phyloP scores from a whole-genome alignment of 2,113 vertebrate species.

The Pluvialis apricaria region DNA sequence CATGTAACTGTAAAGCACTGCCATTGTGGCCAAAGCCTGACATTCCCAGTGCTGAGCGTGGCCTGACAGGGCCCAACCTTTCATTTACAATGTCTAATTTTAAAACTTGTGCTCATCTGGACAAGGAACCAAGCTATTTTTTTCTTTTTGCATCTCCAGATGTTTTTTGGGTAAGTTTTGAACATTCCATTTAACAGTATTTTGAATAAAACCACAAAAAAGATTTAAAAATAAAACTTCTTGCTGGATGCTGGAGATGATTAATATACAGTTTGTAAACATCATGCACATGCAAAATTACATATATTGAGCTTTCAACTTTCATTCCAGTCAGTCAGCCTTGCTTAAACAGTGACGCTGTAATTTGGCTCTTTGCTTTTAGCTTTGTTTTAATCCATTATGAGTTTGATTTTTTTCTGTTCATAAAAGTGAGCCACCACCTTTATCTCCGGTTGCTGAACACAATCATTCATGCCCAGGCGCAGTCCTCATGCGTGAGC shows the following conservation, averaged over 20 bases:
- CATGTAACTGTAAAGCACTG: background rate
- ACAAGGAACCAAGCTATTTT: background rate
- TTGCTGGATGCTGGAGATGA: background rate
- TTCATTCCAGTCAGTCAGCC: background rate
- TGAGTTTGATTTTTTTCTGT: background rate
- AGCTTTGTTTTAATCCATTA: background rate
- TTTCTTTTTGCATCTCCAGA: background rate
- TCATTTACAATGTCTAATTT: background rate
- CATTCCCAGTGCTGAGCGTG: background rate
- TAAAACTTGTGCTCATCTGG: background rate
- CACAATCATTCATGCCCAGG: too few relatives aligned
- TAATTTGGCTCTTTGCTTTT: background rate
- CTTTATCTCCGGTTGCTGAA: background rate
- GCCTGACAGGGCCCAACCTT: background rate
- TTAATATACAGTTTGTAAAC: background rate
- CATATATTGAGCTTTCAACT: background rate
- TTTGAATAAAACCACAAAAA: background rate
- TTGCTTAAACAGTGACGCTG: background rate
- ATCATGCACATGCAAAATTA: background rate
- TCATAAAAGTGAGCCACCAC: background rate
- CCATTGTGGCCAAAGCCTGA: background rate
- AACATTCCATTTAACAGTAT: background rate
- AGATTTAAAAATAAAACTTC: background rate
- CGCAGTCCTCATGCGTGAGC: background rate
- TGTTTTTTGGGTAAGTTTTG: background rate